Percentiles rank a stretch among this genome's conserved stretches.
Conservation (phyloP, 2,113 vertebrate genomes). For the Morone saxatilis region DNA sequence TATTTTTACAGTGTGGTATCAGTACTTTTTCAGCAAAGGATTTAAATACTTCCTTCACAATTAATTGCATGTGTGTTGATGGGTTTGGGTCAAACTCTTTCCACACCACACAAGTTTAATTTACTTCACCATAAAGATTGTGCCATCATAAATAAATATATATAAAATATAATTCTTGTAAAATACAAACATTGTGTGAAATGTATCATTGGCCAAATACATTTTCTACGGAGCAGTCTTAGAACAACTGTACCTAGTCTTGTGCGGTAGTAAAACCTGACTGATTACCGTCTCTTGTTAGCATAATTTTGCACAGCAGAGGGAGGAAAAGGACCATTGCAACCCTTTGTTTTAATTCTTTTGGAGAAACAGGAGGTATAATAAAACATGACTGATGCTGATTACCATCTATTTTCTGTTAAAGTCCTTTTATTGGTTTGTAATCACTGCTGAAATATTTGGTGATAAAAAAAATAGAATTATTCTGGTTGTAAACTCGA, state of each 20-base stretch:
- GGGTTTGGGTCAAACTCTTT: not conserved
- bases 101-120: not conserved
- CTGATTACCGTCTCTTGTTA: not conserved
- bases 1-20: not conserved
- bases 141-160: not conserved
- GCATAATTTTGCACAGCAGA: constrained; percentile 28
- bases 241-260: not conserved
- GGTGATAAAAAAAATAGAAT: not conserved
- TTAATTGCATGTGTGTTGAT: not conserved
- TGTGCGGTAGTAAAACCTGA: not conserved
- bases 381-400: not conserved
- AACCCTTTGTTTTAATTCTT: not conserved
- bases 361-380: too few species aligned
- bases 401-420: not conserved
- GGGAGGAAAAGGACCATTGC: not conserved
- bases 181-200: not conserved
- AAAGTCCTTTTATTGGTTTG: not conserved
- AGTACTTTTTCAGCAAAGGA: not conserved
- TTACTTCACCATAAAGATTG: not conserved
- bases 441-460: not conserved
- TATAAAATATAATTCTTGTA: too few species aligned
- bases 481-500: not conserved
- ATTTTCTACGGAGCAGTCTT: not conserved
- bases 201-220: not conserved
- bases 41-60: not conserved